These are phyloP conservation scores for Hetaerina americana DNA, from an alignment of 1,140 invertebrate genomes.

Conservation along the genomic window DNA sequence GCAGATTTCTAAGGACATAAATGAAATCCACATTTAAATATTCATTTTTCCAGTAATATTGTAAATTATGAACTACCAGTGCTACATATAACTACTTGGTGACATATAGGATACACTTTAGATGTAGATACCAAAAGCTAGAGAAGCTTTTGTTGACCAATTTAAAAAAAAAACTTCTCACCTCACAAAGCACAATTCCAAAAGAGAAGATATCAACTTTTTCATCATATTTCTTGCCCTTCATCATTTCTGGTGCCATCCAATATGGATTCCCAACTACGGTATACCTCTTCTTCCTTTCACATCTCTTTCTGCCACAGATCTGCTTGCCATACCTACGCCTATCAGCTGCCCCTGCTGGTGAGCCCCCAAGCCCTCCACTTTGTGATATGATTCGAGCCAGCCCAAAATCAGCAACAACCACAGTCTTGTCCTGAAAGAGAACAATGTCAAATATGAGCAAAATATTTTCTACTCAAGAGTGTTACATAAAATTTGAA, in stretches of 20 bases:
- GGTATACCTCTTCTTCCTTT: conserved; percentile 54
- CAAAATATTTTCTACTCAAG: too few species aligned
- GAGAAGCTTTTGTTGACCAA: too few species aligned
- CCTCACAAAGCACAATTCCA: conserved; percentile 91
- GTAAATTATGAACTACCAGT: too few species aligned
- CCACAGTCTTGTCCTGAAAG: conserved; percentile 65
- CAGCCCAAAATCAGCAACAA: conserved; percentile 90
- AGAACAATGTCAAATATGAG: conserved; percentile 15
- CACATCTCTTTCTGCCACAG: conserved; percentile 34
- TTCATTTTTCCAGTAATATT: too few species aligned
- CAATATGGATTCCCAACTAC: conserved; percentile 93
- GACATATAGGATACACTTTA: too few species aligned
- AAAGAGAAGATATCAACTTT: conserved; percentile 96
- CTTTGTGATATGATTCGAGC: conserved; percentile 69
- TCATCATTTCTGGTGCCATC: conserved; percentile 99
- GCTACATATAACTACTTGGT: too few species aligned
- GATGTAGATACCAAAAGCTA: too few species aligned
- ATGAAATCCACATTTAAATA: too few species aligned
- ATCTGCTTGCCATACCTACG: conserved; percentile 25
- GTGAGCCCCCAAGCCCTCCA: conserved; percentile 14
- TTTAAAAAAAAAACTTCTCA: conserved; percentile 27
- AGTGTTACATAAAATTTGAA: too few species aligned
- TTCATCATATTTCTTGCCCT: conserved; percentile 89
- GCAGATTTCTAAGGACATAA: too few species aligned
- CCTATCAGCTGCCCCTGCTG: conserved; percentile 16